Evolutionary conservation across 2,888 invertebrate genomes (phyloP), one percentile per base, ranked within the genome.

Genomic region (Cepaea hortensis): DNA sequence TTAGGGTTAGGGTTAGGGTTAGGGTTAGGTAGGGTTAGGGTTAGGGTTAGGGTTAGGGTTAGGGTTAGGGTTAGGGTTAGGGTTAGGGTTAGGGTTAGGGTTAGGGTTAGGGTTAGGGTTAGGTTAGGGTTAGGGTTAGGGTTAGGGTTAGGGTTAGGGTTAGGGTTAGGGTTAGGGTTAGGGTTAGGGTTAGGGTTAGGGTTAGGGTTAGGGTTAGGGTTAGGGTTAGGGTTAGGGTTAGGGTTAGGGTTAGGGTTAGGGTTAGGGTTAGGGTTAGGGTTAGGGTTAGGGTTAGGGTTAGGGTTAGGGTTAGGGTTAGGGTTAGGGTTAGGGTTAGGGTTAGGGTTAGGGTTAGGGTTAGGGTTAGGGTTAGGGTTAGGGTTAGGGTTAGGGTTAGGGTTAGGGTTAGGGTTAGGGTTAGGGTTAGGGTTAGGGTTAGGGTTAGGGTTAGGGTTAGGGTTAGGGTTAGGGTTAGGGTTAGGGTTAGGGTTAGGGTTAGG

Each of bases 1-100:
- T 84, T 85, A 86, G 87, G 88, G 87, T 89, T 88, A 86, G 88
- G 89, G 89, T 90, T 89, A 88, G 89, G 88, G 90, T 87, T 88
- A 88, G 88, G 89, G 88, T 88, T 89, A 87, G 88, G 90, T 81
- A 62, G 85, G 81, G 81, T 85, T 81, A 81, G 81, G 80, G 77
- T 76, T 48, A 7, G 76, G 76, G 76, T 76, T 87, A 82, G 82
- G 87, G 85, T 87, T 85, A 82, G 87, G 87, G 85, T 83, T 85
- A 85, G 87, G 85, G 85, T 87, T 87, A 85, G 87, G 87, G 84
- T 88, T 87, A 48, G 84, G 85, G 81, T 55, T 85, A 81, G 85
- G 85, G 73, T 85, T 85, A 81, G 87, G 55, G 90, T 88, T 91
- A 89, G 88, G 90, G 90, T 87, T 89, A 88, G 87, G 85, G 85